Conservation (phyloP, 2,888 invertebrate genomes). For the Neuroscelio doddi region DNA sequence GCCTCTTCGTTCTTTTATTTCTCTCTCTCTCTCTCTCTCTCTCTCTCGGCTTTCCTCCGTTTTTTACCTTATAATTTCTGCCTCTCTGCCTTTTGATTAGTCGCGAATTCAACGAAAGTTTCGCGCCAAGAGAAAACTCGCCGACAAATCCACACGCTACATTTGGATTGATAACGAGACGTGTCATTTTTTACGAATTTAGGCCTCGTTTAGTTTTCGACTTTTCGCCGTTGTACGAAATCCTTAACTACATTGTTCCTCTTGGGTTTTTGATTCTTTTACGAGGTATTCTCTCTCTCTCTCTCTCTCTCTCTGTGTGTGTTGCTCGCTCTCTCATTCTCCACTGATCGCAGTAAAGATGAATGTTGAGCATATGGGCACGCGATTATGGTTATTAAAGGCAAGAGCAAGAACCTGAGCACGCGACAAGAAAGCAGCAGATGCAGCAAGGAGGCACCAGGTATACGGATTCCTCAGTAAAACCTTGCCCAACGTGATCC, state of each 20-base stretch:
- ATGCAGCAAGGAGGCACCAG: slow-evolving; percentile 25
- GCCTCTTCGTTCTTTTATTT: slow-evolving; percentile 10
- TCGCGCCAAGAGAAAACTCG: slow-evolving; percentile 10
- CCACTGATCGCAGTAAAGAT: slow-evolving; percentile 27
- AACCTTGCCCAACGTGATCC: slow-evolving; percentile 43
- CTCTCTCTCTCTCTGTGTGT: no score
- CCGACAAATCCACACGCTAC: no score
- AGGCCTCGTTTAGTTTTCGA: no score
- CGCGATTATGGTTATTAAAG: slow-evolving; percentile 42
- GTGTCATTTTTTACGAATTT: no score
- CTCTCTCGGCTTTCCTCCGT: not conserved
- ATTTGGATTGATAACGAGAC: no score
- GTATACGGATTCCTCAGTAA: slow-evolving; percentile 40
- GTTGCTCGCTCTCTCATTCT: no score
- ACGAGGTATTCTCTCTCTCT: no score
- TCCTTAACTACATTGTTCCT: no score
- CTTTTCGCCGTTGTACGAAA: no score
- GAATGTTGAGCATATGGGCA: slow-evolving; percentile 30
- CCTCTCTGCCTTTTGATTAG: slow-evolving; percentile 18
- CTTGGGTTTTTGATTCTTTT: slow-evolving; percentile 5
- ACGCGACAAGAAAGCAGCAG: slow-evolving; percentile 39
- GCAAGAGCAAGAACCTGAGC: slow-evolving; percentile 42
- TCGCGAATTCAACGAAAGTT: slow-evolving; percentile 26
- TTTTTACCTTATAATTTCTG: not conserved
- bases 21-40: slow-evolving; percentile 6